Percentiles rank a stretch among this genome's conserved stretches.
These are phyloP conservation scores for Natator depressus DNA, from an alignment of 2,113 vertebrate genomes.

Conservation along the genomic window DNA sequence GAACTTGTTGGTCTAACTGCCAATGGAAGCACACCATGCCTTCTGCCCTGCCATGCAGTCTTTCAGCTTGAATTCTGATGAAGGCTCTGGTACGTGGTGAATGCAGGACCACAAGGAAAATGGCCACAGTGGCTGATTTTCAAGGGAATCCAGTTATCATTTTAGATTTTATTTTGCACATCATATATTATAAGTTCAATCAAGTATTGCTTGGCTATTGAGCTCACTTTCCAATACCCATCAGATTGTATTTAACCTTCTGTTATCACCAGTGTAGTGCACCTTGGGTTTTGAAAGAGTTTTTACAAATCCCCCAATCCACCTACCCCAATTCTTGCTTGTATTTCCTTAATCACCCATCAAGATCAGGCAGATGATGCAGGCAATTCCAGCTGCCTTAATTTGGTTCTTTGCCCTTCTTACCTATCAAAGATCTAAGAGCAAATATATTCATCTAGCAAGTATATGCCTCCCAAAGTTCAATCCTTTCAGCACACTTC, in stretches of 20 bases:
- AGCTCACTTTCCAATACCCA: background rate
- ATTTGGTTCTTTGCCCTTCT: background rate
- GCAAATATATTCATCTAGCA: background rate
- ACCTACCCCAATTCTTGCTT: background rate
- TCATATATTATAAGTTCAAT: background rate
- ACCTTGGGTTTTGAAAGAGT: background rate
- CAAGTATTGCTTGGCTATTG: background rate
- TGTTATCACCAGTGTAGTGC: background rate
- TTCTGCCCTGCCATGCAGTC: background rate
- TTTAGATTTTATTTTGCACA: background rate
- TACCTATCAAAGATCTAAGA: background rate
- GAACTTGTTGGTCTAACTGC: background rate
- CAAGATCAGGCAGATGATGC: accelerated
- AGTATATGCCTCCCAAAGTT: background rate
- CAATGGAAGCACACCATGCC: background rate
- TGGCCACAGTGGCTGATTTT: background rate
- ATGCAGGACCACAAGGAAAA: background rate
- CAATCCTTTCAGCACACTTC: background rate
- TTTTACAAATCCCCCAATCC: background rate
- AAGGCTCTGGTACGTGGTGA: background rate
- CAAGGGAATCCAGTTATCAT: background rate
- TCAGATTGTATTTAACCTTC: background rate
- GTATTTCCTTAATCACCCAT: accelerated
- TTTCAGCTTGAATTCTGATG: background rate
- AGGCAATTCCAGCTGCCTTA: accelerated